Percentiles rank a stretch among this genome's conserved stretches.
These are phyloP conservation scores for Mesocricetus auratus DNA, from an alignment of 2,113 vertebrate genomes.

Conservation along the genomic window DNA sequence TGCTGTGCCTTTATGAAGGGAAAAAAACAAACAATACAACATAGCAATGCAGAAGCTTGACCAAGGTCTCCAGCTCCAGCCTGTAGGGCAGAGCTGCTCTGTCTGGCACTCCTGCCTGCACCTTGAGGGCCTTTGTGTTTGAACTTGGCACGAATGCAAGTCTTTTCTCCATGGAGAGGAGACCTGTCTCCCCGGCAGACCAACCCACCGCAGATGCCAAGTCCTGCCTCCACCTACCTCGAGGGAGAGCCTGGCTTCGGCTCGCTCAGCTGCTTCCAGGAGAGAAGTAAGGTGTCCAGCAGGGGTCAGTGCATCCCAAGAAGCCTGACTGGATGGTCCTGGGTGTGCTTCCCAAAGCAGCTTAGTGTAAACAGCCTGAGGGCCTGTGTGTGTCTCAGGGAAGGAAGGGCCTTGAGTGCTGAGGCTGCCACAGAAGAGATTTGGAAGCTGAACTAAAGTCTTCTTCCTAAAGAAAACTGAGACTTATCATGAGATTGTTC, in stretches of 20 bases:
- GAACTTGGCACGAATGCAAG: neutral
- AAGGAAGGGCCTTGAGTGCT: neutral
- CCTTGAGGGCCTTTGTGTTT: neutral
- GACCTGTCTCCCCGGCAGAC: rapidly evolving
- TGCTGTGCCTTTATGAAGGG: neutral
- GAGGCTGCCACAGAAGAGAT: neutral
- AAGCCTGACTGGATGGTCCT: neutral
- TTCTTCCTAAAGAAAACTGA: slow-evolving; percentile 9
- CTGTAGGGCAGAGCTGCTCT: neutral
- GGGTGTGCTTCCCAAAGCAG: neutral
- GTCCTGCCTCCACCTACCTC: neutral
- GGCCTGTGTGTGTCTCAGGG: neutral
- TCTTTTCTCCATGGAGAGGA: neutral
- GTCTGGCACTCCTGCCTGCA: neutral
- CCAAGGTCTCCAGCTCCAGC: neutral
- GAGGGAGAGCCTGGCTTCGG: neutral
- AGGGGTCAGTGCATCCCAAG: slow-evolving; percentile 69
- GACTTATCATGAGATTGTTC: neutral
- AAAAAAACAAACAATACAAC: neutral
- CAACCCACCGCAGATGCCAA: neutral
- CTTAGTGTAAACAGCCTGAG: neutral
- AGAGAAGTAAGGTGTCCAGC: slow-evolving; percentile 40
- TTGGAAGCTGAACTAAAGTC: neutral
- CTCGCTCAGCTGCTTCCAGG: neutral
- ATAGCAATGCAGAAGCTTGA: neutral